Percentiles rank a stretch among this genome's conserved stretches.
phyloP scores from a whole-genome alignment of 2,888 invertebrate genomes.

The Emesis russula region DNA sequence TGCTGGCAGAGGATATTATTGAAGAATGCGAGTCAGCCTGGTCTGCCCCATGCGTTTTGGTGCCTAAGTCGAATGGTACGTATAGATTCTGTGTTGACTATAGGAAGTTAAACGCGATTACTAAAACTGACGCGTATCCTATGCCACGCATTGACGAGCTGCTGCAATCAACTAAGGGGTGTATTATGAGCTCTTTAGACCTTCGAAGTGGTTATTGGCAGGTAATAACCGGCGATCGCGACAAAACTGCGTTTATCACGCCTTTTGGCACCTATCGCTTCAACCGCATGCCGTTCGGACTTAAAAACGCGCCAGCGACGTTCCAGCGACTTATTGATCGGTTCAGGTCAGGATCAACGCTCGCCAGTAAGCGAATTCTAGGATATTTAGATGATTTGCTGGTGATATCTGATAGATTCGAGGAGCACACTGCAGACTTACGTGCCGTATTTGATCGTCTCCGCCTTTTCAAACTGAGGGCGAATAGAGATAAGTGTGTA shows the following conservation, averaged over 20 bases:
- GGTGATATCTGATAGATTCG: too few species aligned
- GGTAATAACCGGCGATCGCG: conserved; percentile 49
- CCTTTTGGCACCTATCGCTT: conserved; percentile 86
- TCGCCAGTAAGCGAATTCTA: too few species aligned
- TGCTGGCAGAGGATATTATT: conserved; percentile 84
- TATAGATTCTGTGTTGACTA: conserved; percentile 65
- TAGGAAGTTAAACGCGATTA: conserved; percentile 61
- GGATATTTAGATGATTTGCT: too few species aligned
- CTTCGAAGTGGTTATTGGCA: conserved; percentile 77
- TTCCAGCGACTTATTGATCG: conserved; percentile 88
- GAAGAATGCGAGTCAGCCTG: conserved; percentile 88
- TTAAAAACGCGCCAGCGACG: conserved; percentile 89
- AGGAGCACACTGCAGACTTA: too few species aligned
- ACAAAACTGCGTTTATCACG: conserved; percentile 33
- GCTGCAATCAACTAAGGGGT: background rate
- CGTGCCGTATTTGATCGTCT: too few species aligned
- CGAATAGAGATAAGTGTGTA: too few species aligned
- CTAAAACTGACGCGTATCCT: conserved; percentile 12
- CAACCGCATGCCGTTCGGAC: conserved; percentile 87
- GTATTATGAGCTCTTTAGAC: too few species aligned
- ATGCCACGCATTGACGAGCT: conserved; percentile 25
- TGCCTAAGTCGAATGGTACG: conserved; percentile 59
- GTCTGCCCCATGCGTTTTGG: conserved; percentile 33
- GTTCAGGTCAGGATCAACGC: background rate
- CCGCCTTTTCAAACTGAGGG: too few species aligned